Base-by-base conservation (phyloP, 2,113 vertebrate genomes). In the Rhabdornis inornatus region DNA sequence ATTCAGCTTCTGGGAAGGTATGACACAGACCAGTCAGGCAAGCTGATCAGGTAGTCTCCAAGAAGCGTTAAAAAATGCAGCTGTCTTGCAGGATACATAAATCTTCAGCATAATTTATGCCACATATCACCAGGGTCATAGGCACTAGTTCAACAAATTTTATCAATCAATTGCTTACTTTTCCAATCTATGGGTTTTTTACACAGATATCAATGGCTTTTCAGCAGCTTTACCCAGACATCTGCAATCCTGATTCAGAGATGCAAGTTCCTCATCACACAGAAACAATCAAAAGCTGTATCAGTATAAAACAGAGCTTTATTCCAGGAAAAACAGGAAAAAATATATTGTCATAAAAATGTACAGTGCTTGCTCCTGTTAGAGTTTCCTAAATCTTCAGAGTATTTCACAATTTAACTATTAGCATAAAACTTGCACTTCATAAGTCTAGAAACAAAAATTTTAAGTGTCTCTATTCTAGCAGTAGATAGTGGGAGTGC, bases 351-450 rank as follows among this genome's bases (percentile, higher is more conserved):
- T 35, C 86, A 65, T 60, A 6, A 78, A 92, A 87, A 84, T n/a
- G 28, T 79, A 42, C 65, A 53, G n/a, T 11, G 4, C 28, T 87
- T 79, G n/a, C 10, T 94, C 57, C 70, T 68, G 9, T 39, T 64
- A 76, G 18, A 71, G 68, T 25, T 89, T 92, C 47, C 61, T 76
- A 79, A 70, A 60, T 72, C 81, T 92, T 94, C 74, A 25, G 49
- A 85, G n/a, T 88, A 81, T 92, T 94, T 90, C 81, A 85, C 57
- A 72, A 66, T 72, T 95, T 60, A 65, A 53, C 56, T 85, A 49
- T 50, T 81, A 49, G 42, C 50, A 68, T 83, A 85, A 95, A 72
- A 61, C 49, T 68, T 91, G n/a, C 10, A 39, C 37, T 76, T 83
- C 13, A 0, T 72, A 83, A 89, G 66, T 28, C 77, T 27, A n/a